Conservation (phyloP, 2,888 invertebrate species). For the Drosophila meridiana region DNA sequence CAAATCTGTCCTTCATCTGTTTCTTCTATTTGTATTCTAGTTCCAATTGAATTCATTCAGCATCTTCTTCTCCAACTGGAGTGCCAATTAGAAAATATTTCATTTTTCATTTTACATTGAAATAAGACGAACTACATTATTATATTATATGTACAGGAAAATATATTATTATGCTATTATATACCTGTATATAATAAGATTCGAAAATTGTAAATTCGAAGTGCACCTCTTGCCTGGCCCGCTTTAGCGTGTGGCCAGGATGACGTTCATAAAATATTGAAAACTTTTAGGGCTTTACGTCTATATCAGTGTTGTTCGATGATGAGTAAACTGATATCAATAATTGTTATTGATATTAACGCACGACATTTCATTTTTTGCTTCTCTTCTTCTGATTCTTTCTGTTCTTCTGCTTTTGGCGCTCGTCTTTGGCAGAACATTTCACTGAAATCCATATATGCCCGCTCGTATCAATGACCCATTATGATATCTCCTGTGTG, state of each 20-base stretch:
- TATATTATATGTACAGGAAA: too few species aligned
- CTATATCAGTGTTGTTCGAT: slow-evolving; percentile 29
- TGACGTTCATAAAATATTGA: slow-evolving; percentile 14
- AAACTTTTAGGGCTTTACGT: slow-evolving; percentile 71
- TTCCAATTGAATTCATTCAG: too few species aligned
- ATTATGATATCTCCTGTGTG: slow-evolving; percentile 43
- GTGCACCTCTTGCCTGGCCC: neutral
- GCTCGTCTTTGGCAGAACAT: slow-evolving; percentile 20
- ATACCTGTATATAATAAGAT: neutral
- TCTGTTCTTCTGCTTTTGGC: neutral
- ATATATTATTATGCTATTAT: too few species aligned
- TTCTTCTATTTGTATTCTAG: too few species aligned
- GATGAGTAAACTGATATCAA: slow-evolving; percentile 65
- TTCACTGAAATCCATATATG: slow-evolving; percentile 35
- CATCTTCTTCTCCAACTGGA: too few species aligned
- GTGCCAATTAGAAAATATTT: too few species aligned
- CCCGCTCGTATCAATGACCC: slow-evolving; percentile 55
- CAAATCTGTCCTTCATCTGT: too few species aligned
- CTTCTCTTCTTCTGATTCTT: neutral
- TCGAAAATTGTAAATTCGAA: neutral
- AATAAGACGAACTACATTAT: too few species aligned
- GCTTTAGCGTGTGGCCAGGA: slow-evolving; percentile 39
- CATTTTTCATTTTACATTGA: too few species aligned
- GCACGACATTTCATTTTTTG: slow-evolving; percentile 45
- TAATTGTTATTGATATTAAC: slow-evolving; percentile 76